Evolutionary conservation across 64 coral and sea anemone species (phyloP).

Genomic region (Cladopsammia gracilis): DNA sequence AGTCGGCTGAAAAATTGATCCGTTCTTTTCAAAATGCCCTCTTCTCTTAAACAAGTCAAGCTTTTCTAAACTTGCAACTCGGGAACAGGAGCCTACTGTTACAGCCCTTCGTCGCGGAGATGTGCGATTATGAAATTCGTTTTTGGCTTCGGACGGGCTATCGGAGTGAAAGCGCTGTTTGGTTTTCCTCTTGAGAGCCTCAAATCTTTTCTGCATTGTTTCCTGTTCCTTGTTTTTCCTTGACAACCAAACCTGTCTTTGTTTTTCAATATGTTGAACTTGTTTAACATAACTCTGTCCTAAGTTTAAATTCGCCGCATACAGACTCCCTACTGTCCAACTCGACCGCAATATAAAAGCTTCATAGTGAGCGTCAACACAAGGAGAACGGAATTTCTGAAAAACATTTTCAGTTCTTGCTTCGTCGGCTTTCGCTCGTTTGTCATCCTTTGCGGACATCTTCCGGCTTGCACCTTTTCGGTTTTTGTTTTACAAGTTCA

Average conservation of each 20-base stretch:
- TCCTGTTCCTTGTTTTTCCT: constrained; percentile 76
- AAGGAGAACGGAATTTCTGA: constrained; percentile 77
- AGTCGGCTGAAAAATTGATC: background rate
- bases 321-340: constrained; percentile 88
- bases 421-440: background rate
- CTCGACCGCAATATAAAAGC: constrained; percentile 82
- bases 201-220: constrained; percentile 70
- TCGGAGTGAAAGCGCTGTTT: background rate
- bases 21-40: background rate
- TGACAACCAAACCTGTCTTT: constrained; percentile 78
- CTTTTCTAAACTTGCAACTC: background rate
- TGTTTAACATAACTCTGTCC: constrained; percentile 87
- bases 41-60: background rate
- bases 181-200: constrained; percentile 37
- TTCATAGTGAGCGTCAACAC: constrained; percentile 84
- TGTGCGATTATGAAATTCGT: background rate
- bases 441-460: background rate
- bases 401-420: background rate
- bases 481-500: background rate
- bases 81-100: background rate
- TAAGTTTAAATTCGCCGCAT: constrained; percentile 85
- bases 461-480: background rate
- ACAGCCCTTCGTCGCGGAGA: background rate
- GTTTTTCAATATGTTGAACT: constrained; percentile 70
- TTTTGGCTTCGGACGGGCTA: background rate